Base-by-base conservation (phyloP, 2,888 invertebrate species). In the Anthrax anthrax region DNA sequence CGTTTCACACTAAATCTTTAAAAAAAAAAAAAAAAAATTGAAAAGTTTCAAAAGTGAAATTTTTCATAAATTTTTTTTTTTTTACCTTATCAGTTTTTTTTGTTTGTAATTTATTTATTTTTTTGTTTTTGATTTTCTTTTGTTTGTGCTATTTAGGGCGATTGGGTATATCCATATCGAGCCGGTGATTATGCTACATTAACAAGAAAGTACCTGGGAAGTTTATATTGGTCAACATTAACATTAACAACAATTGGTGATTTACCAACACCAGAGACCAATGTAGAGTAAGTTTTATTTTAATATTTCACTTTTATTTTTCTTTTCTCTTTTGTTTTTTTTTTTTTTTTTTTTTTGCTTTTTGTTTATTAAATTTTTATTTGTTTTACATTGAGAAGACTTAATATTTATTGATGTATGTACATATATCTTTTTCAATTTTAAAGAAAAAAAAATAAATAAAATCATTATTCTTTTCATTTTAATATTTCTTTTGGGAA, bases 221-320 rank as follows among this genome's bases (percentile, higher is more conserved):
- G 92, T 5, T 74, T 95, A 41, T 95, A 95, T 71, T 95, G 95
- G 95, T 94, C 95, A 4, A 95, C 94, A 1, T 73, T 95, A 52
- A 95, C 95, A 1, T 73, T 95, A 49, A 95, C 95, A 37, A 95
- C 95, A 38, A 95, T 95, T 53, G 95, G 95, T 18, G 95, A 95
- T 67, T 77, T 95, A 53, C 94, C 94, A 2, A 92, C 91, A 5
- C 95, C 95, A 2, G 91, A 92, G 66, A 90, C 91, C 52, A 92
- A 94, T 70, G 88, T 87, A 65, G 90, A 95, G 95, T 95, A 75
- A 90, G 94, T 85, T 52, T 50, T 48, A 54, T 43, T 43, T 37
- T 23, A 4, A 23, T 6, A 8, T 23, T 23, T 6, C 4, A 23
- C 4, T 4, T 23, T 23, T 23, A 6, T 23, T 4, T 23, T 8